A percentile compares a stretch with the other conserved stretches of the same genome.
These are phyloP conservation scores for Gopherus evgoodei DNA, from an alignment of 2,113 vertebrate genomes.

Conservation along the genomic window DNA sequence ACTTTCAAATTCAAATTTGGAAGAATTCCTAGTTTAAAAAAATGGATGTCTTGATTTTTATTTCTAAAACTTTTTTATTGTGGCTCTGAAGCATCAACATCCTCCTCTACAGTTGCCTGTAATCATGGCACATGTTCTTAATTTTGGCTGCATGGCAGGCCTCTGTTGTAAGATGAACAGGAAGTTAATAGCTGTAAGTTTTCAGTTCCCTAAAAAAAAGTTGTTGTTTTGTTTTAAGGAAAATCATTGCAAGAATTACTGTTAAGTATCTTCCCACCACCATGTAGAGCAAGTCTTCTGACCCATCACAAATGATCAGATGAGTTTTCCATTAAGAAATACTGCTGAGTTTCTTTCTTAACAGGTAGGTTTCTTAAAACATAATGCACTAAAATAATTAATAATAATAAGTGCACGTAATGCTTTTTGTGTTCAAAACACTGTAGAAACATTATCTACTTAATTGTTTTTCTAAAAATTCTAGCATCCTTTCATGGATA, in stretches of 20 bases:
- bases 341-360: not conserved
- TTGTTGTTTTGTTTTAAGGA: not conserved
- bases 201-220: not conserved
- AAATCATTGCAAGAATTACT: conserved; percentile 40
- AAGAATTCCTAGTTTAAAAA: not conserved
- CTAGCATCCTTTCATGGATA: not conserved
- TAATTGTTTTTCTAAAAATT: not conserved
- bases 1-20: not conserved
- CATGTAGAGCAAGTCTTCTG: not conserved
- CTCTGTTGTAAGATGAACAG: not conserved
- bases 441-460: not conserved
- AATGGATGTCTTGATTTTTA: no score
- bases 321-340: not conserved
- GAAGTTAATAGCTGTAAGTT: not conserved
- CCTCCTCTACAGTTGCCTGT: not conserved
- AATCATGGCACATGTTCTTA: not conserved
- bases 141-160: not conserved
- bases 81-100: not conserved
- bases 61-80: not conserved
- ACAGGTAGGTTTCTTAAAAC: not conserved
- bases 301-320: not conserved
- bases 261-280: not conserved
- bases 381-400: not conserved
- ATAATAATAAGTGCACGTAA: not conserved
- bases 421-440: not conserved